phyloP scores from a whole-genome alignment of 1,140 invertebrate genomes.

The Patella vulgata region DNA sequence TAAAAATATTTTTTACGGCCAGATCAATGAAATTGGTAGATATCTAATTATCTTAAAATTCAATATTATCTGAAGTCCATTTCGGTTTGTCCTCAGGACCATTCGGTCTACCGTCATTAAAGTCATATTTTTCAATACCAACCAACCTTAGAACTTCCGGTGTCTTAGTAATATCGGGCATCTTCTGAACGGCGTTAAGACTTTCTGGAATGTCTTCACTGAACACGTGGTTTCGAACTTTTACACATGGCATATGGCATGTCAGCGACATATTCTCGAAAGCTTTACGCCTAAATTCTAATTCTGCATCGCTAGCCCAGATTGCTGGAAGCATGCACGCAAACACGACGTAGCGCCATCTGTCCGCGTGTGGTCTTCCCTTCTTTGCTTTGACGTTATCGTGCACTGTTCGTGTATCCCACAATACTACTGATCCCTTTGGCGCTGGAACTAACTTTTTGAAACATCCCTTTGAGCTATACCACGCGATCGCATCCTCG shows the following conservation, averaged over 20 bases:
- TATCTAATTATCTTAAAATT: too few relatives aligned
- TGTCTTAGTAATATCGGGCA: constrained; percentile 29
- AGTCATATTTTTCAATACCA: constrained; percentile 35
- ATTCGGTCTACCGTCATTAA: constrained; percentile 36
- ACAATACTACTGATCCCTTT: constrained; percentile 42
- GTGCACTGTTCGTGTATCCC: constrained; percentile 42
- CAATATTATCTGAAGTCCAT: constrained; percentile 22
- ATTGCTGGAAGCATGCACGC: constrained; percentile 35
- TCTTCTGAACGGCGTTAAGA: constrained; percentile 5
- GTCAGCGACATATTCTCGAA: constrained; percentile 31
- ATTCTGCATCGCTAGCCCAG: constrained; percentile 29
- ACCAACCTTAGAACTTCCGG: constrained; percentile 30
- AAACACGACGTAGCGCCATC: constrained; percentile 38
- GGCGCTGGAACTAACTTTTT: constrained; percentile 30
- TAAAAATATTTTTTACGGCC: too few relatives aligned
- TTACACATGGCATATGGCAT: constrained; percentile 33
- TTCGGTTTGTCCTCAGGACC: constrained; percentile 29
- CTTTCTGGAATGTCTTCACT: background rate
- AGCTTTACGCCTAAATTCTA: constrained; percentile 12
- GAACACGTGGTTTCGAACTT: background rate
- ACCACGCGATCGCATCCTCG: constrained; percentile 27
- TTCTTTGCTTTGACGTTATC: constrained; percentile 30
- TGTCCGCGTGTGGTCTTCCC: constrained; percentile 21
- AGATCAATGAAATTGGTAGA: too few relatives aligned
- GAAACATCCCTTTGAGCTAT: constrained; percentile 25